These are phyloP conservation scores for Gyps fulvus DNA, from an alignment of 2,113 vertebrate species.

Conservation along the genomic window DNA sequence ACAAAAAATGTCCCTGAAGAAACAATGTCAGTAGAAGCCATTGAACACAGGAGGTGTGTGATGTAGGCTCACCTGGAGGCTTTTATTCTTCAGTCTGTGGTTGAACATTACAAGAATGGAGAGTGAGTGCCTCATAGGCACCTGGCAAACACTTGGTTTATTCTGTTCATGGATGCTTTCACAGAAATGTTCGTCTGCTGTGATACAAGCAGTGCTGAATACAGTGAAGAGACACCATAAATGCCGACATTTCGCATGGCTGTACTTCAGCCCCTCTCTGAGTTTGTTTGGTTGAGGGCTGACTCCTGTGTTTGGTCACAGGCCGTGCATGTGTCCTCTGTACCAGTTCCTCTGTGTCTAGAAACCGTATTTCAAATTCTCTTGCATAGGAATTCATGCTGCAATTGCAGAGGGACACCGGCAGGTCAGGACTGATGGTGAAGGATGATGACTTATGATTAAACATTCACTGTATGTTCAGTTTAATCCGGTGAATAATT, in stretches of 20 bases:
- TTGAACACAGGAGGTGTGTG: not conserved
- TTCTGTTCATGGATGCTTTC: not conserved
- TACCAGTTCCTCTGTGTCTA: not conserved
- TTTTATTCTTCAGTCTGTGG: not conserved
- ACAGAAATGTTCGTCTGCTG: not conserved
- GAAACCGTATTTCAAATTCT: not conserved
- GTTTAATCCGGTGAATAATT: not conserved
- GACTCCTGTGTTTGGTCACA: not conserved
- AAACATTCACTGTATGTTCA: not conserved
- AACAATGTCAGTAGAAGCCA: accelerated
- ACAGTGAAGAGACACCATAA: not conserved
- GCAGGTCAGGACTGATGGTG: not conserved
- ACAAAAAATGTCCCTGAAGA: not conserved
- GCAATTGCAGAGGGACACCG: not conserved
- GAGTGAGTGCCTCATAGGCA: not conserved
- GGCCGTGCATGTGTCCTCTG: not conserved
- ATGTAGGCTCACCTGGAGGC: not conserved
- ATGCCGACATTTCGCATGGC: accelerated
- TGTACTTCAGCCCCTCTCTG: not conserved
- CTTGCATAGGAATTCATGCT: not conserved
- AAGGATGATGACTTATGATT: not conserved
- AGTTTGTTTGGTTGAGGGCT: not conserved
- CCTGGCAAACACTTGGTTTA: not conserved
- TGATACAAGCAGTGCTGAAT: accelerated
- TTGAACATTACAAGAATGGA: not conserved